Evolutionary conservation across 2,888 invertebrate species (phyloP), one percentile per base, ranked within the genome.

Genomic region (Pelosia muscerda): DNA sequence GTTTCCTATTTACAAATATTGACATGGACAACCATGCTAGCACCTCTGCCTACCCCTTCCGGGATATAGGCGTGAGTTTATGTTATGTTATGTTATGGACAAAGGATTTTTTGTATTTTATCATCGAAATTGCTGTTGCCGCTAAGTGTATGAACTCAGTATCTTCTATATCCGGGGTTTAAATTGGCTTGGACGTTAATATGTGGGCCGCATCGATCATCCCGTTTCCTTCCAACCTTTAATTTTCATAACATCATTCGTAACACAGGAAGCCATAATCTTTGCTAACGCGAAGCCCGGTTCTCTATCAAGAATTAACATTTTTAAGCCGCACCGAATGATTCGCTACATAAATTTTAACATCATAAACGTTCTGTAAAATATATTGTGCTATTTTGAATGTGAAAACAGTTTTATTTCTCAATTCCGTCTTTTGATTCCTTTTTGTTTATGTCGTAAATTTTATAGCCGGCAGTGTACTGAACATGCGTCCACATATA

Each of bases 331-430:
- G 79, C 75, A 83, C 80, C 81, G 84, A 87, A 87, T 86, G 84
- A 87, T 86, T 84, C 81, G 76, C 77, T 73, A 78, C 84, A 84
- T 90, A 88, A 89, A 88, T 88, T 84, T 83, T 82, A 81, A 84
- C 86, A 84, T 88, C 86, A 87, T 88, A 86, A 88, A 90, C 79
- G 86, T 84, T 81, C 83, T 84, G 88, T 88, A 88, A 88, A 89
- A 88, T 88, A 87, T 87, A 86, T 85, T 82, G 85, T 83, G 83
- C 83, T 86, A 84, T 88, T 89, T 89, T 88, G 85, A 89, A 90
- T 86, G 86, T 84, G 86, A 85, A 84, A 87, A 88, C 88, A 88
- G 84, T 90, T 89, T 90, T 88, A 89, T 90, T 89, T 88, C 87
- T 88, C 87, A 87, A 89, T 89, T 86, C 84, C 80, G 74, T 84